These are phyloP conservation scores for Heteromormyrus szaboi DNA, from an alignment of 2,797 vertebrate genomes.

Conservation along the genomic window DNA sequence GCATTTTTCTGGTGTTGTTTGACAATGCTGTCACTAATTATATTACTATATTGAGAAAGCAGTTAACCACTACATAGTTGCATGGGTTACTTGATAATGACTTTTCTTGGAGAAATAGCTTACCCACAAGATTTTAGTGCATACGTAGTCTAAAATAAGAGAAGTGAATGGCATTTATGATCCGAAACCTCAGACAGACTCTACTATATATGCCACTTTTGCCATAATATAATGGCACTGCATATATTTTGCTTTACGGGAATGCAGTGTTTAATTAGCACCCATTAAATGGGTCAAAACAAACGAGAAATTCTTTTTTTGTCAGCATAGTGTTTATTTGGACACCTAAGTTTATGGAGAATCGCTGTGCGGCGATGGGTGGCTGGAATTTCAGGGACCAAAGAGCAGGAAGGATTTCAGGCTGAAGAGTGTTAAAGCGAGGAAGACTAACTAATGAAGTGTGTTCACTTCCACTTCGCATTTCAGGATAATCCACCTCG, in stretches of 20 bases:
- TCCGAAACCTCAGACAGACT: neutral
- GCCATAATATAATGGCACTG: neutral
- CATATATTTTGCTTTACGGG: neutral
- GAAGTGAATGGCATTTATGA: neutral
- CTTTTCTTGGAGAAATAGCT: neutral
- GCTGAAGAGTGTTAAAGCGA: neutral
- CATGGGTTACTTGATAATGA: neutral
- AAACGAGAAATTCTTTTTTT: neutral
- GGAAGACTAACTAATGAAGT: neutral
- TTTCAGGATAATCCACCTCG: neutral
- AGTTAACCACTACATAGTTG: neutral
- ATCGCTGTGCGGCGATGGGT: neutral
- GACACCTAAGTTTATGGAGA: neutral
- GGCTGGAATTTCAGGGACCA: neutral
- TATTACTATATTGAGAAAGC: neutral
- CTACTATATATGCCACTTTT: neutral
- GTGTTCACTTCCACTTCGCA: neutral
- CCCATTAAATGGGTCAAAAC: neutral
- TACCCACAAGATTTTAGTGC: neutral
- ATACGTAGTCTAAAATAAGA: neutral
- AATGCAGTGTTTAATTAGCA: slow-evolving; percentile 16
- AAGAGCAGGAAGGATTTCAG: neutral
- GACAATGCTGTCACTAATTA: neutral
- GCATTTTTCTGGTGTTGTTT: neutral
- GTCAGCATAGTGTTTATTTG: neutral